Conservation (phyloP, 2,888 invertebrate species). For the Nezara viridula region DNA sequence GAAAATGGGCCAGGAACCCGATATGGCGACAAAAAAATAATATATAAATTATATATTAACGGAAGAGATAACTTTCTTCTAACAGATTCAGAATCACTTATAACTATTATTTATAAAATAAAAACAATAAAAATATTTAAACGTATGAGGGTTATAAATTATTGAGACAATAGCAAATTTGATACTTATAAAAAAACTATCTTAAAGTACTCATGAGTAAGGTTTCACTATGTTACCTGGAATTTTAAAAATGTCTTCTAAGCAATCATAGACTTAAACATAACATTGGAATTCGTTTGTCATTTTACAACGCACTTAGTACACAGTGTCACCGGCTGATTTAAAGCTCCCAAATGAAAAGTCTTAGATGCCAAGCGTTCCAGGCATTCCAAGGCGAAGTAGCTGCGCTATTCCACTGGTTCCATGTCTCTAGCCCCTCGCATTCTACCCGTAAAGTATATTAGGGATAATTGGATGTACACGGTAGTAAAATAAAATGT, state of each 20-base stretch:
- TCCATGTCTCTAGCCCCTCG: background rate
- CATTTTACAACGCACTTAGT: background rate
- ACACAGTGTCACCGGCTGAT: background rate
- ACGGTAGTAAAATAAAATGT: slow-evolving; percentile 42
- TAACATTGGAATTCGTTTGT: background rate
- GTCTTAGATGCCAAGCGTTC: background rate
- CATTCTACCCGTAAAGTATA: slow-evolving; percentile 19
- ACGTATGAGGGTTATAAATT: too few relatives aligned
- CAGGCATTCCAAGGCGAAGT: background rate
- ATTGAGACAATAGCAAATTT: too few relatives aligned
- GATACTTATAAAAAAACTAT: too few relatives aligned
- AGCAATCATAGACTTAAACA: background rate
- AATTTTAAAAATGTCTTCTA: background rate
- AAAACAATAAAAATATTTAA: too few relatives aligned
- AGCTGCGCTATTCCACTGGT: background rate
- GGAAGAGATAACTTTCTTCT: too few relatives aligned
- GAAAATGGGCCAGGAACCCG: too few relatives aligned
- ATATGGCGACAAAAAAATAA: too few relatives aligned
- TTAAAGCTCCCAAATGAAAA: background rate
- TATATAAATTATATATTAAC: too few relatives aligned
- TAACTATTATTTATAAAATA: too few relatives aligned
- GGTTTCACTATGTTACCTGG: background rate
- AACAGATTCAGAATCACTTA: too few relatives aligned
- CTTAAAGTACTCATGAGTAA: background rate
- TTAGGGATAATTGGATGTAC: slow-evolving; percentile 46